Evolutionary conservation across 2,888 invertebrate species (phyloP).

Genomic region (Mythimna vitellina): DNA sequence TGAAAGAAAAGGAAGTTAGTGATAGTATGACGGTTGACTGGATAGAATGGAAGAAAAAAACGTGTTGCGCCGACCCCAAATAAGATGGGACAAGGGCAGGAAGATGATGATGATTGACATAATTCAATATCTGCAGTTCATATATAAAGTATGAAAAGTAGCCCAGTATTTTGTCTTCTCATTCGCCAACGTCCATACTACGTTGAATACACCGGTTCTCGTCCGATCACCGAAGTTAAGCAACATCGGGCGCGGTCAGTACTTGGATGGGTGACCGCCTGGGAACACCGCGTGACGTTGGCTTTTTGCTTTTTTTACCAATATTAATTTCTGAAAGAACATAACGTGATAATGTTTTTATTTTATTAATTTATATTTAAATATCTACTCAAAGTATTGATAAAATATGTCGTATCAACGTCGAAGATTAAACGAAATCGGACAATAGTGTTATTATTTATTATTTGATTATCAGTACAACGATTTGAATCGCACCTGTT

Average conservation of each 20-base stretch:
- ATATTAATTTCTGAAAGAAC: no score
- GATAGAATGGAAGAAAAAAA: no score
- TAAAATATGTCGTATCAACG: neutral
- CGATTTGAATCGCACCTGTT: neutral
- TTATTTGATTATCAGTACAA: neutral
- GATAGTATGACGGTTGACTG: no score
- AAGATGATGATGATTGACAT: no score
- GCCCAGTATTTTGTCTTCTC: rapidly evolving
- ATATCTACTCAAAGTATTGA: neutral
- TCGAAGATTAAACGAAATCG: neutral
- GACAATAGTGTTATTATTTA: conserved; percentile 17
- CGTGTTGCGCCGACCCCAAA: no score
- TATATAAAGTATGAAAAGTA: no score
- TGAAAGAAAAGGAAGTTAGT: no score
- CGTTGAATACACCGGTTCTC: conserved; percentile 87
- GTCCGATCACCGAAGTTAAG: conserved; percentile 89
- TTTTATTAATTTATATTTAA: neutral
- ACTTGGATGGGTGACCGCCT: conserved; percentile 89
- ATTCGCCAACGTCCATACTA: conserved; percentile 79
- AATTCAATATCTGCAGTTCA: no score
- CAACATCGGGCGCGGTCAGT: conserved; percentile 88
- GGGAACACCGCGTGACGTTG: conserved; percentile 85
- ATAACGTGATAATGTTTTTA: neutral
- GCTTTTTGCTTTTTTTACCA: conserved; percentile 69
- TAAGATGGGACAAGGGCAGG: no score